phyloP scores from a whole-genome alignment of 2,797 vertebrate genomes.

The Scleropages formosus region DNA sequence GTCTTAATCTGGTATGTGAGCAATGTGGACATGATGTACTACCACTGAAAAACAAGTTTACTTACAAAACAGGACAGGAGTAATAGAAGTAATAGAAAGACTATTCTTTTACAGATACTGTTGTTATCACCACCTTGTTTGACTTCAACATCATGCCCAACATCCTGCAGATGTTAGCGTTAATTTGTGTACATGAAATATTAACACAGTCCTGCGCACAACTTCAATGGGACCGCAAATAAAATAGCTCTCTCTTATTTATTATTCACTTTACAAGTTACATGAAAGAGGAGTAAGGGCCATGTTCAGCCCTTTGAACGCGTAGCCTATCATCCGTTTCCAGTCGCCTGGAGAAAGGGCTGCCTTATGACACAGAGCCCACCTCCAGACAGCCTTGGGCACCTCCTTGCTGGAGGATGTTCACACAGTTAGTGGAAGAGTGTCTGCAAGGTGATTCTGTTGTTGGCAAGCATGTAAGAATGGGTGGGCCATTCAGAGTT shows the following conservation, averaged over 20 bases:
- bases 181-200: slow-evolving; percentile 43
- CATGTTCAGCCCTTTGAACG: slow-evolving; percentile 36
- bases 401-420: slow-evolving; percentile 61
- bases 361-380: slow-evolving; percentile 27
- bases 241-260: slow-evolving; percentile 33
- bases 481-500: slow-evolving; percentile 55
- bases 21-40: no score
- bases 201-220: slow-evolving; percentile 31
- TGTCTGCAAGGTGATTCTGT: slow-evolving; percentile 52
- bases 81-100: slow-evolving; percentile 8
- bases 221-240: slow-evolving; percentile 32
- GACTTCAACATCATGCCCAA: slow-evolving; percentile 1
- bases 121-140: slow-evolving; percentile 20
- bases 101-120: neutral
- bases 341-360: slow-evolving; percentile 31
- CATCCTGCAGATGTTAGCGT: slow-evolving; percentile 23
- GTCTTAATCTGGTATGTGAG: no score
- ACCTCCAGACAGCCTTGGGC: slow-evolving; percentile 21
- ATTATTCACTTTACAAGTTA: slow-evolving; percentile 40
- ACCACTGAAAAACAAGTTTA: slow-evolving; percentile 30
- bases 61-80: neutral
- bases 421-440: slow-evolving; percentile 68
- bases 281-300: slow-evolving; percentile 29
- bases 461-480: slow-evolving; percentile 12
- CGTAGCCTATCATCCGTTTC: slow-evolving; percentile 27